Conservation (phyloP, 2,888 invertebrate genomes). For the Drosophila meridionalis region DNA sequence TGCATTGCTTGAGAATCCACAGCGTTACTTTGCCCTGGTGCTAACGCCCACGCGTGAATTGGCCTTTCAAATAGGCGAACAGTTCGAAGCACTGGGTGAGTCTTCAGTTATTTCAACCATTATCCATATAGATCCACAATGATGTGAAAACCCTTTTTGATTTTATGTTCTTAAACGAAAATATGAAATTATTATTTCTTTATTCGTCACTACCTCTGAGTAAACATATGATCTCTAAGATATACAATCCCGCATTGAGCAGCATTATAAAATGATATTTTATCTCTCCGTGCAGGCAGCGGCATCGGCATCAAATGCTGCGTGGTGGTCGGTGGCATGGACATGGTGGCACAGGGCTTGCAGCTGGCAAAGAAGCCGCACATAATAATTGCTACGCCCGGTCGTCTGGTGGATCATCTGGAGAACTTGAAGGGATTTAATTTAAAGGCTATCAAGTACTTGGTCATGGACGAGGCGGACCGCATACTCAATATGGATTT, state of each 20-base stretch:
- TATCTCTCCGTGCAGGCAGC: slow-evolving; percentile 86
- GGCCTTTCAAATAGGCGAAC: slow-evolving; percentile 99
- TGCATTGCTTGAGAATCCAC: slow-evolving; percentile 94
- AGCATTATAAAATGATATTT: neutral
- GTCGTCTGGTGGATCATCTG: slow-evolving; percentile 96
- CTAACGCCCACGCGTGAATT: slow-evolving; percentile 98
- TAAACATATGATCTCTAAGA: neutral
- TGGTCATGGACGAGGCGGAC: slow-evolving; percentile 99
- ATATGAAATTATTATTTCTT: slow-evolving; percentile 75
- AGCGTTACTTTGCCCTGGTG: slow-evolving; percentile 96
- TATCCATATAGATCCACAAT: slow-evolving; percentile 44
- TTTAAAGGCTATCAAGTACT: slow-evolving; percentile 93
- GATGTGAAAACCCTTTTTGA: slow-evolving; percentile 76
- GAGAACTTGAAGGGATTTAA: slow-evolving; percentile 99
- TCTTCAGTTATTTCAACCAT: neutral
- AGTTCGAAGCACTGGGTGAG: slow-evolving; percentile 97
- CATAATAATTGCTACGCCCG: slow-evolving; percentile 98
- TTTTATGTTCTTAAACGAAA: slow-evolving; percentile 64
- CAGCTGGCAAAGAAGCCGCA: slow-evolving; percentile 98
- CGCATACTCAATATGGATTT: slow-evolving; percentile 99
- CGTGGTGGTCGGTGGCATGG: slow-evolving; percentile 99
- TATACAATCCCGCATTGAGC: neutral
- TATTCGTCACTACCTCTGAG: slow-evolving; percentile 85
- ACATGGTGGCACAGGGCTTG: slow-evolving; percentile 97
- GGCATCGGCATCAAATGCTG: slow-evolving; percentile 97